Base-by-base conservation (phyloP, 2,888 invertebrate species). In the Brenthis daphne region DNA sequence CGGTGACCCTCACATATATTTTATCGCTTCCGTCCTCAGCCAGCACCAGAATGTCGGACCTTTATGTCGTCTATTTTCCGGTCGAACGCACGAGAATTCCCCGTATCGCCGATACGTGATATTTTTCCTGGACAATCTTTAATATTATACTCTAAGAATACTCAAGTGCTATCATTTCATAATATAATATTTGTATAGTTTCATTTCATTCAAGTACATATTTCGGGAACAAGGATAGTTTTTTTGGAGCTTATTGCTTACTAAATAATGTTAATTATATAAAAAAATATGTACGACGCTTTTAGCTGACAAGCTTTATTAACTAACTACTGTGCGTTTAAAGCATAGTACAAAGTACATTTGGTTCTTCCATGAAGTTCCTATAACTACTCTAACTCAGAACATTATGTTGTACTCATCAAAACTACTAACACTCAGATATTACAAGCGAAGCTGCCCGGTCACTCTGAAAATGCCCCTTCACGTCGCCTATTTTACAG, bases 51-150 rank as follows among this genome's bases (percentile, higher is more conserved):
- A 86, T 84, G 85, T 81, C 81, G 84, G 87, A 87, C 89, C 90
- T 89, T 90, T 88, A 90, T 89, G 88, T 87, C 86, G 85, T 86
- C 89, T 87, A 92, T 92, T 92, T 91, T 91, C 91, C 89, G 87
- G 84, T 82, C 82, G 84, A 84, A 79, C 82, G 87, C 85, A 80
- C 89, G 82, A 84, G 89, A 85, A 90, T 91, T 85, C 84, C 83
- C 82, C 79, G 82, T 86, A 86, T 85, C 82, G 83, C 78, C 80
- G 85, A 84, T 84, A 85, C 77, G 80, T 80, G 81, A 87, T 87
- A 87, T 86, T 89, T 88, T 88, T 85, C 84, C 80, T 79, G 78
- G 78, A 77, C 78, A 79, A 83, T 84, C 85, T 88, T 84, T 79
- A 83, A 84, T 80, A 83, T 81, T 77, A 79, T 65, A 71, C 61